Evolutionary conservation across 2,888 invertebrate genomes (phyloP).

Genomic region (Patella pellucida): DNA sequence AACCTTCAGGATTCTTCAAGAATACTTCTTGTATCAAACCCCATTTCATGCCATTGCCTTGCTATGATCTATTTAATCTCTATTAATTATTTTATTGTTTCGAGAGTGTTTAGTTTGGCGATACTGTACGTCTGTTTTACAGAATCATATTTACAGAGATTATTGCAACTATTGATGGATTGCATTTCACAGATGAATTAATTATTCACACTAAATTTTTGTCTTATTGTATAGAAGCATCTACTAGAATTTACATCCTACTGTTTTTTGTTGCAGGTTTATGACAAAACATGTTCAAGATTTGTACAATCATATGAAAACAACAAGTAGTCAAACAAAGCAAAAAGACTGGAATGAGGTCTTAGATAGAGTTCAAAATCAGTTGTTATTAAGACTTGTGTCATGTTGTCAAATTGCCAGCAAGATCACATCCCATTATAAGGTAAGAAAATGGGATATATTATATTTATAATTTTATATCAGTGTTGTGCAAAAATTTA

Average conservation of each 20-base stretch:
- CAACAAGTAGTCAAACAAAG: conserved; percentile 37
- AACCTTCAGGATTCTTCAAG: no score
- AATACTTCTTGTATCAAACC: no score
- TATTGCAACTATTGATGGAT: no score
- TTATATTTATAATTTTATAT: no score
- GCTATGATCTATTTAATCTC: no score
- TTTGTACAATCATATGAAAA: conserved; percentile 56
- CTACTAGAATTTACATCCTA: neutral
- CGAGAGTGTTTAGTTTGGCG: conserved; percentile 11
- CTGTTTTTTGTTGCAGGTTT: conserved; percentile 53
- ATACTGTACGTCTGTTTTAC: no score
- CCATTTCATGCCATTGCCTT: no score
- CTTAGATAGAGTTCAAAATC: conserved; percentile 60
- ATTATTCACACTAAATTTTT: neutral
- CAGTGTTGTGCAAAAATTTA: no score
- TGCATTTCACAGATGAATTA: neutral
- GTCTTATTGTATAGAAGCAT: neutral
- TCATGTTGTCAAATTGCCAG: conserved; percentile 72
- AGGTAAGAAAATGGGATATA: conserved; percentile 45
- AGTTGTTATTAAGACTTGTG: conserved; percentile 67
- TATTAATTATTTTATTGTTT: neutral
- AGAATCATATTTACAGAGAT: neutral
- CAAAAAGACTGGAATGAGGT: conserved; percentile 57
- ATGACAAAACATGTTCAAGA: conserved; percentile 65
- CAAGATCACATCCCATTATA: conserved; percentile 71